Evolutionary conservation across 2,888 invertebrate species (phyloP), one percentile per base, ranked within the genome.

Genomic region (Cheilosia vulpina): DNA sequence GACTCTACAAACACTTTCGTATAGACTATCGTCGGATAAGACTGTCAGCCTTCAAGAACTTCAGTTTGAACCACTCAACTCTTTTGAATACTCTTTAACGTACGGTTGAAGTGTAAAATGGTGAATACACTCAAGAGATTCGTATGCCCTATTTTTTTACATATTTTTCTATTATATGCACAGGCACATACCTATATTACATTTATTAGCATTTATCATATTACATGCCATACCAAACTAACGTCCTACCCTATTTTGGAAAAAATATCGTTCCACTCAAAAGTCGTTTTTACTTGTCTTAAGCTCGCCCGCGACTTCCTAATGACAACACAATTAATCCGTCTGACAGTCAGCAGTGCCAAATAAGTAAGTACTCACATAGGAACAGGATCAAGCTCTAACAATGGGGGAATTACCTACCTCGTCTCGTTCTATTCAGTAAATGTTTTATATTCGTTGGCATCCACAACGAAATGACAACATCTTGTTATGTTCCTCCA

Each of bases 261-360:
- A n/a, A 19, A 2, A 47, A 47, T 4, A 50, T 34, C 52, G 13
- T 45, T 31, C n/a, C 24, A 47, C 47, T 47, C 3, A 19, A 21
- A 47, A 47, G 45, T 27, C 15, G 13, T 15, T 15, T 4, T 3
- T 21, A 27, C 52, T 63, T 71, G 43, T 38, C 53, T 66, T 50
- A 80, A 71, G 53, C 71, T 53, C 52, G 5, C 52, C 43, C 55
- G 19, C 34, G 13, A 5, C 31, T 31, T 15, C 58, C 71, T 77
- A 85, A 81, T 85, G 76, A 81, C 71, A 85, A 81, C 77, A 85
- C 71, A 81, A 85, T 77, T 85, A 85, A 85, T 85, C 76, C 85
- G 68, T 72, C 71, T 71, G 69, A 41, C 84, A 75, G 55, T 19
- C 66, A 76, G 52, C 24, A 52, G 53, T 62, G 60, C 55, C 24